Base-by-base conservation (phyloP, 1,140 invertebrate species). In the Drosophila athabasca region DNA sequence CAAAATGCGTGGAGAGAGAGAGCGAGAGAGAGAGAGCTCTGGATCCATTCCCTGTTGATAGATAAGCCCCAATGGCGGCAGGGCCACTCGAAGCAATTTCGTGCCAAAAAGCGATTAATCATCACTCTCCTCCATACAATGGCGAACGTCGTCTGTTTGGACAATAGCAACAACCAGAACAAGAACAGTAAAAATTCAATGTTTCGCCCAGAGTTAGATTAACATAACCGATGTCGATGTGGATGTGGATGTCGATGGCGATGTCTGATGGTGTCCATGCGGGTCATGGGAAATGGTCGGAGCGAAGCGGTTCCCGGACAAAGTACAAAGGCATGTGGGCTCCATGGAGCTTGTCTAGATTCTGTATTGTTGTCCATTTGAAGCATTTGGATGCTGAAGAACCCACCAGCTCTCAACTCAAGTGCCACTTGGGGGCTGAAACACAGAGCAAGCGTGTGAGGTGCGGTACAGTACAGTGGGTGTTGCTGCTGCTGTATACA, bases 61-160 rank as follows among this genome's bases (percentile, higher is more conserved):
- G 59, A 62, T 50, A 39, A 43, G 11, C 45, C 41, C 49, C 8
- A 59, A 31, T 31, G 64, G 29, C 61, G 4, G 17, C 17, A 1
- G 17, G 65, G 61, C 29, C 65, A 68, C 65, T 68, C 65, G 24
- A 67, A 67, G 57, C 15, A 46, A 62, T 69, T 45, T 53, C 39
- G 52, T 44, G 51, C 52, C 45, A 24, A 71, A 73, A 73, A 62
- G 68, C 70, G 68, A 73, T 73, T 73, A 73, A 73, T 73, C 70
- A 73, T 73, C 17, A 19, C 17, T 19, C 68, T 71, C 60, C 8
- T 31, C 8, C 8, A 31, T 8, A 31, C 29, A 31, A 31, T 31
- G 8, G 29, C 29, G 29, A 8, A 3, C 8, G 31, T 52, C 46
- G 58, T 15, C 68, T 64, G 29, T 54, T 68, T 66, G 43, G 65